Base-by-base conservation (phyloP, 2,113 vertebrate genomes). In the Alligator mississippiensis region DNA sequence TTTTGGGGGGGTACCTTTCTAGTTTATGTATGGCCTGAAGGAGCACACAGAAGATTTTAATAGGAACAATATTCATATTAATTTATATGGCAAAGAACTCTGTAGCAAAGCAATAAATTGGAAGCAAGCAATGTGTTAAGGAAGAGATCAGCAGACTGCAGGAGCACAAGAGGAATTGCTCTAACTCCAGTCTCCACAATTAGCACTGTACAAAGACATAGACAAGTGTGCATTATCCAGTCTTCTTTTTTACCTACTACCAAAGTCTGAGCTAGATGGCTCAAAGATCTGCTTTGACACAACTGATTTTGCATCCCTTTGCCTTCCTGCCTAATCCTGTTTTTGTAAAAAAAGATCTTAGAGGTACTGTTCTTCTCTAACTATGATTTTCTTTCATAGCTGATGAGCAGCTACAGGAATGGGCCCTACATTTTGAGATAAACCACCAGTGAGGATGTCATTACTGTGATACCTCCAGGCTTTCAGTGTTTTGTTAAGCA, bases 261-360 rank as follows among this genome's bases (percentile, higher is more conserved):
- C 85, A 88, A 82, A 74, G 62, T 27, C 21, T 34, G 86, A 21
- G 30, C 76, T 82, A 66, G 27, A 89, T 57, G 72, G 84, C 57
- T 58, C 34, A 86, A 93, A 94, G 19, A 80, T 2, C 15, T 87
- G 4, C 24, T 91, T 24, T 63, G 74, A 66, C 57, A 91, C 38
- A 92, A 77, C 14, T 90, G 74, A 78, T 58, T 6, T 14, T 79
- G 66, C 92, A 91, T 38, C 16, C 87, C 27, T 72, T 38, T 87
- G 24, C 15, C 86, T 68, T 90, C 24, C 60, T 57, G 60, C 84
- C 82, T 47, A 27, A 1, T 54, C 28, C 63, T 75, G 77, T 80
- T 92, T 72, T 38, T 38, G 19, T 72, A 22, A 72, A 83, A 30
- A 55, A 88, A 88, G 90, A 78, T 19, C 34, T 58, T 59, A 54